A percentile compares a stretch with the other conserved stretches of the same genome.
Evolutionary conservation across 2,797 vertebrate genomes (phyloP).

Genomic region (Etheostoma perlongum): DNA sequence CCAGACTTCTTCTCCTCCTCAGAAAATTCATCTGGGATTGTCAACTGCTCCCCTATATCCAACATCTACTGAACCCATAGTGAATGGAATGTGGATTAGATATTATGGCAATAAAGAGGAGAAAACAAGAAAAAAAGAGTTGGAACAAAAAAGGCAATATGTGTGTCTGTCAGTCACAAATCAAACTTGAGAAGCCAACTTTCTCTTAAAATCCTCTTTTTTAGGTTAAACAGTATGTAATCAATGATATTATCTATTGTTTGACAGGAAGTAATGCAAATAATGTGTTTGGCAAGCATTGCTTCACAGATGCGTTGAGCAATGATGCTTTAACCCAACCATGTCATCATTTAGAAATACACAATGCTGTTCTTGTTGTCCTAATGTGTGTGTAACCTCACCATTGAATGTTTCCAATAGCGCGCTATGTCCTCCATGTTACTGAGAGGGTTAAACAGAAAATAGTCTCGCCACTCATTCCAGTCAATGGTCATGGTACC

Average conservation of each 20-base stretch:
- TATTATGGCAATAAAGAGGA: neutral
- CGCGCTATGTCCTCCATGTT: conserved; percentile 91
- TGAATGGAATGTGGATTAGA: neutral
- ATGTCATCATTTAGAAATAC: neutral
- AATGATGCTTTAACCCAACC: neutral
- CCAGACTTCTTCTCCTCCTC: conserved; percentile 94
- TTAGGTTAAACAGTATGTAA: neutral
- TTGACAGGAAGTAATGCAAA: neutral
- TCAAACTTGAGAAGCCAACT: neutral
- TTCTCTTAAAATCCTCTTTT: neutral
- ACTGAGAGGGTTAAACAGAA: conserved; percentile 89
- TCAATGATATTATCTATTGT: neutral
- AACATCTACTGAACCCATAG: conserved; percentile 86
- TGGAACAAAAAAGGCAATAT: neutral
- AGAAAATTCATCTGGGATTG: conserved; percentile 95
- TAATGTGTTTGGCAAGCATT: neutral
- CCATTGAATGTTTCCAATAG: conserved; percentile 92
- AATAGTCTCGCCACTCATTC: conserved; percentile 93
- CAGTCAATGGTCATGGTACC: conserved; percentile 93
- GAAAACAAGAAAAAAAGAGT: conserved; percentile 1
- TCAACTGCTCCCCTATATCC: conserved; percentile 95
- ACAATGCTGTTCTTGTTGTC: neutral
- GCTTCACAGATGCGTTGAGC: neutral
- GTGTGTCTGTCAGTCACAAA: neutral
- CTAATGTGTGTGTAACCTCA: conserved; percentile 65